Percentiles rank a stretch among this genome's conserved stretches.
Conservation (phyloP, 2,113 vertebrate genomes). For the Phocoena phocoena region DNA sequence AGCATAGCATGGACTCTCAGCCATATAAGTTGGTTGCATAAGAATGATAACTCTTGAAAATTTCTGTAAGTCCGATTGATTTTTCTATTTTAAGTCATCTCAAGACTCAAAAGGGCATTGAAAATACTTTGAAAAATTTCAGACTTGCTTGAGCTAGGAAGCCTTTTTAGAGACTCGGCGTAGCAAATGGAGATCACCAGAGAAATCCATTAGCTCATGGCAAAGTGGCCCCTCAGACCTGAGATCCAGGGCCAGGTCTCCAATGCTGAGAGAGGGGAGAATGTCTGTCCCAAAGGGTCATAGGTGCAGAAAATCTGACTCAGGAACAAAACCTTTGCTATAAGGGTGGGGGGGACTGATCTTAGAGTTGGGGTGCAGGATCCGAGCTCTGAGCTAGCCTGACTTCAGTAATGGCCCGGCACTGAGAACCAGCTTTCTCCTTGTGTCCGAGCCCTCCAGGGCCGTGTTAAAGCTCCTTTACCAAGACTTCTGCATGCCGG, state of each 20-base stretch:
- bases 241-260: fast-evolving
- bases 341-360: fast-evolving
- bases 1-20: too few relatives aligned
- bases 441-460: fast-evolving
- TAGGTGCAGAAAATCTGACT: background rate
- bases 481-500: background rate
- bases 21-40: fast-evolving
- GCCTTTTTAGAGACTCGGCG: background rate
- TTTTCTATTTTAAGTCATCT: background rate
- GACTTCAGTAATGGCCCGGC: fast-evolving
- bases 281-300: background rate
- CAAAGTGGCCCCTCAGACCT: background rate
- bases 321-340: background rate
- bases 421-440: fast-evolving
- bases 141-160: background rate
- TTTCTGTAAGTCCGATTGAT: background rate
- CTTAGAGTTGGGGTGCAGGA: fast-evolving
- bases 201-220: fast-evolving
- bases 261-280: too few relatives aligned
- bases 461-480: background rate
- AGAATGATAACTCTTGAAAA: background rate
- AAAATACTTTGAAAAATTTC: background rate
- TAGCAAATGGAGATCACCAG: background rate
- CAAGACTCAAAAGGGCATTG: background rate
- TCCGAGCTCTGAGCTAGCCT: too few relatives aligned